Conservation (phyloP, 2,797 vertebrate genomes). For the Lacerta agilis region DNA sequence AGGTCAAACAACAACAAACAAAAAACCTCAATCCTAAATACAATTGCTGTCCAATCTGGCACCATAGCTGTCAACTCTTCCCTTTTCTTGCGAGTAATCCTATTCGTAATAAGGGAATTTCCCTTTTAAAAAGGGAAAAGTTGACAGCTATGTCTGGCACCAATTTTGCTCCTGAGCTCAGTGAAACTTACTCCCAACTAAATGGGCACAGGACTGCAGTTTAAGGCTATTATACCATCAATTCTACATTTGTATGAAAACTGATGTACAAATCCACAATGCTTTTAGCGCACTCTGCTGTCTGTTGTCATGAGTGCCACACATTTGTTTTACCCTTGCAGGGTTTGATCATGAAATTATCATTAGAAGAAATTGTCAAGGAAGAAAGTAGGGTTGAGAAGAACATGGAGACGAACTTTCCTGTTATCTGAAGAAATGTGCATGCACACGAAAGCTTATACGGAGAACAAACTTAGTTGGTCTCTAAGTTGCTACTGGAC, state of each 20-base stretch:
- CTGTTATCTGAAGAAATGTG: too few species aligned
- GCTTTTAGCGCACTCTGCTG: conserved; percentile 23
- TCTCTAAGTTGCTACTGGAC: too few species aligned
- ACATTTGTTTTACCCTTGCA: background rate
- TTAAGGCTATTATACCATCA: background rate
- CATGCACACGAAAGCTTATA: too few species aligned
- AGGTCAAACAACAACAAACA: too few species aligned
- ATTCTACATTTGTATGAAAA: background rate
- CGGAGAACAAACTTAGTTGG: too few species aligned
- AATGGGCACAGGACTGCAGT: background rate
- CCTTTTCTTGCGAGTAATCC: too few species aligned
- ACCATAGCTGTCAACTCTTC: too few species aligned
- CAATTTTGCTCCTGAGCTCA: background rate
- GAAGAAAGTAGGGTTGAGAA: background rate
- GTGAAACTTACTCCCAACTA: background rate
- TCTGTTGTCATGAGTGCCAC: background rate
- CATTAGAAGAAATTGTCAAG: background rate
- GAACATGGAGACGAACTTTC: background rate
- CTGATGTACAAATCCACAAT: background rate
- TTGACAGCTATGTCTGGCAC: too few species aligned
- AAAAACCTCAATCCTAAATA: background rate
- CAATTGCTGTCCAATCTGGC: background rate
- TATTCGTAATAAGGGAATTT: too few species aligned
- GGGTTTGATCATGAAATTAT: background rate
- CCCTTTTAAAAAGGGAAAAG: too few species aligned